Percentiles rank a stretch among this genome's conserved stretches.
Evolutionary conservation across 2,797 vertebrate species (phyloP).

Genomic region (Crax fasciolata): DNA sequence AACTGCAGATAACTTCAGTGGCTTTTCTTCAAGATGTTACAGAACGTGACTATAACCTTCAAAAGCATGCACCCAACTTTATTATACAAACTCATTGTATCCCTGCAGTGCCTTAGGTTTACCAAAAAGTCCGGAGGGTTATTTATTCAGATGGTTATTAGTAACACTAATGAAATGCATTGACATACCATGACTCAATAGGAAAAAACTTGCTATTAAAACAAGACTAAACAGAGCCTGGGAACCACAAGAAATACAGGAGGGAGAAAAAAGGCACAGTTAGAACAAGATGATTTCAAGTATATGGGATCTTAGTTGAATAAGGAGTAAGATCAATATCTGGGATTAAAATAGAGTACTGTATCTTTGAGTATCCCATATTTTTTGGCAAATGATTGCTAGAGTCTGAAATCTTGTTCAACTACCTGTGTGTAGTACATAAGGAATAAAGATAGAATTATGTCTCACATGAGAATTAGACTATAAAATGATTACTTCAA

Average conservation of each 20-base stretch:
- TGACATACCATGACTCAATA: not conserved
- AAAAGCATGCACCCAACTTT: not conserved
- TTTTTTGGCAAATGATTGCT: not conserved
- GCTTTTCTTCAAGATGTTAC: not conserved
- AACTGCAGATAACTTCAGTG: not conserved
- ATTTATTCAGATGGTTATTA: not conserved
- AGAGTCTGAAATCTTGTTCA: not conserved
- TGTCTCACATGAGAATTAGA: not conserved
- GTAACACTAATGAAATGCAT: not conserved
- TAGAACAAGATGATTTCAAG: not conserved
- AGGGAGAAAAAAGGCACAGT: not conserved
- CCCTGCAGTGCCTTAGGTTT: not conserved
- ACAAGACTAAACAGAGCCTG: constrained; percentile 2
- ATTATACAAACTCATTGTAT: rapidly evolving
- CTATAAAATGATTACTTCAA: not conserved
- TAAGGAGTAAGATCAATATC: rapidly evolving
- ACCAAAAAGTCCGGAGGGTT: not conserved
- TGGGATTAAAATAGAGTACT: not conserved
- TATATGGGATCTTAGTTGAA: not conserved
- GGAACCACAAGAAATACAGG: not conserved
- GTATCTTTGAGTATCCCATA: not conserved
- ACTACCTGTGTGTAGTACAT: not conserved
- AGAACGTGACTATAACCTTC: not conserved
- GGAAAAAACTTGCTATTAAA: not conserved
- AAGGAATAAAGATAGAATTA: not conserved